Evolutionary conservation across 2,888 invertebrate genomes (phyloP).

Genomic region (Leptinotarsa peninsularis): DNA sequence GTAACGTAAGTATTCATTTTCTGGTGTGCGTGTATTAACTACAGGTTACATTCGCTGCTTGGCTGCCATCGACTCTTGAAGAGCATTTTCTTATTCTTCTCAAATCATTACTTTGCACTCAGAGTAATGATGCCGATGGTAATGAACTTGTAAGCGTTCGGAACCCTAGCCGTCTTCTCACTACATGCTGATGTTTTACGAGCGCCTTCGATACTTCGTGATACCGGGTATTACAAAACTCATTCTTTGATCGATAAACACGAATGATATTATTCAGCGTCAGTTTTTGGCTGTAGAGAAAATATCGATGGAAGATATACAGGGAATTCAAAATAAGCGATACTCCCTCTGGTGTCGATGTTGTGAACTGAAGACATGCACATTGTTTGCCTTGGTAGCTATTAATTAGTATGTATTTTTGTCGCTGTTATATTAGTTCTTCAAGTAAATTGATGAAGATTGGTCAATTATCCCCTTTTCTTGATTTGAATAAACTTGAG

Average conservation of each 20-base stretch:
- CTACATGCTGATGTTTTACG: not conserved
- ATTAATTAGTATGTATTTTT: too few relatives aligned
- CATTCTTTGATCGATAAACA: not conserved
- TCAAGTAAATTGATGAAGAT: too few relatives aligned
- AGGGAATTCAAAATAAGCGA: too few relatives aligned
- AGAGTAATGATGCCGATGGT: constrained; percentile 53
- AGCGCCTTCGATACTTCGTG: not conserved
- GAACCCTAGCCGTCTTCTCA: not conserved
- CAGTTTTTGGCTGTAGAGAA: not conserved
- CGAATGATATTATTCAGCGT: not conserved
- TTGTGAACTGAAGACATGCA: too few relatives aligned
- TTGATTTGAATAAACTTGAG: too few relatives aligned
- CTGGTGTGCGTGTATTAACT: constrained; percentile 28
- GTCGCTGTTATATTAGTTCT: too few relatives aligned
- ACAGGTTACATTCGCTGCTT: constrained; percentile 21
- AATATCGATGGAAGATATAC: too few relatives aligned
- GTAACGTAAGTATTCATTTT: constrained; percentile 30
- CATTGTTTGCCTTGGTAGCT: too few relatives aligned
- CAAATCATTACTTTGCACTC: constrained; percentile 43
- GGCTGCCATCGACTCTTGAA: constrained; percentile 14
- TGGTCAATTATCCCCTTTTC: too few relatives aligned
- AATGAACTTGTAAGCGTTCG: constrained; percentile 50
- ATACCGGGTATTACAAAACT: constrained; percentile 15
- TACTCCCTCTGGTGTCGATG: too few relatives aligned
- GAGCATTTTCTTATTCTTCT: constrained; percentile 27